Percentiles rank a stretch among this genome's conserved stretches.
Evolutionary conservation across 2,113 vertebrate species (phyloP).

Genomic region (Illadopsis cleaveri): DNA sequence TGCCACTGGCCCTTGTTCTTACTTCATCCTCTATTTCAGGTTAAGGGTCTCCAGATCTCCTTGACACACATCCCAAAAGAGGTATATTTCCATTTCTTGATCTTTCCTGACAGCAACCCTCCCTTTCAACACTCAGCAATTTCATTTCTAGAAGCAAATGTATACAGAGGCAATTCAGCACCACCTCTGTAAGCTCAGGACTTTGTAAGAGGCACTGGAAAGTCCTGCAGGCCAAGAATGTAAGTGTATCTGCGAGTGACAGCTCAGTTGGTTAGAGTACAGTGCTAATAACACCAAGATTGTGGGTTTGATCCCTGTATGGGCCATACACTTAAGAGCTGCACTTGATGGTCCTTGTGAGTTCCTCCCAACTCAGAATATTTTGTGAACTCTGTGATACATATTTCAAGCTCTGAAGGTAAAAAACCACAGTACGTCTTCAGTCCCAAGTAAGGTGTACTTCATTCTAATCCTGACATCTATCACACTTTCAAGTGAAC

Average conservation of each 20-base stretch:
- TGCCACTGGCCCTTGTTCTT: conserved; percentile 23
- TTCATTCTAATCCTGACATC: neutral
- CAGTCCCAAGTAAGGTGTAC: neutral
- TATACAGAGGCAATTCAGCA: neutral
- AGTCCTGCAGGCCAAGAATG: neutral
- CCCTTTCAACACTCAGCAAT: neutral
- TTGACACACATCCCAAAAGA: conserved; percentile 3
- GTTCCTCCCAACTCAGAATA: neutral
- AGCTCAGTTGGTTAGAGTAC: neutral
- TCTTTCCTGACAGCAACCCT: neutral
- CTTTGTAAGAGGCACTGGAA: neutral
- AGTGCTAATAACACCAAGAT: neutral
- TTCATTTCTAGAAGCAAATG: neutral
- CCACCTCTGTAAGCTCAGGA: neutral
- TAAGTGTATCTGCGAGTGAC: neutral
- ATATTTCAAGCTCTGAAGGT: neutral
- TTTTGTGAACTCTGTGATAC: neutral
- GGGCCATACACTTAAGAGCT: neutral
- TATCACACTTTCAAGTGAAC: neutral
- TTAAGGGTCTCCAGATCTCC: neutral
- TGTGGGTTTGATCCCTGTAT: neutral
- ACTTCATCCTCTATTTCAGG: neutral
- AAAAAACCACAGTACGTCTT: neutral
- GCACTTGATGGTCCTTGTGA: neutral
- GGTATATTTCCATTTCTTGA: neutral